Evolutionary conservation across 2,113 vertebrate species (phyloP), one percentile per base, ranked within the genome.

Genomic region (Camelus dromedarius): DNA sequence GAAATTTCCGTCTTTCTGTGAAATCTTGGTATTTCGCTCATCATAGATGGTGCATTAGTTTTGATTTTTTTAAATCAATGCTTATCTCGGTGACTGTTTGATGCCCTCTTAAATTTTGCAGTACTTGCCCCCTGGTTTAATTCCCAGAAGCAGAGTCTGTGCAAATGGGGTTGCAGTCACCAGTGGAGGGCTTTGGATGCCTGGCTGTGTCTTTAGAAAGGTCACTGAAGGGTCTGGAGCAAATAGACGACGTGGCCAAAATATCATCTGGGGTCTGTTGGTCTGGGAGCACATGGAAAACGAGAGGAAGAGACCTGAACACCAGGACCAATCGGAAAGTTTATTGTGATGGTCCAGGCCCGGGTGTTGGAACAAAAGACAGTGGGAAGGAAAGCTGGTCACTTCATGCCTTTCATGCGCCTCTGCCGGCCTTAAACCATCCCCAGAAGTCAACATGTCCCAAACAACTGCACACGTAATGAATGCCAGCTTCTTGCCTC

Each of bases 401-500:
- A 12, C 42, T 38, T 26, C 24, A 2, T 0, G 7, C 18, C 60
- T 72, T 8, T 32, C 35, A 0, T 2, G 1, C 24, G 60, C 54
- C 66, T 86, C 70, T 3, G 52, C 42, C 77, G 15, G 32, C 52
- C 69, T 64, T 32, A 4, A 35, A 3, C 13, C 30, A 20, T 2
- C 48, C 52, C 30, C 52, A 58, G 76, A 89, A 69, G 46, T n/a
- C 76, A 20, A 10, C 88, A 32, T 52, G 87, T 48, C 85, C 70
- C 80, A 12, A 46, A 28, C 50, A 38, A 22, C 92, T 0, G 26
- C 66, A 30, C 83, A 30, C 11, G 1, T 26, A 2, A 2, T 5
- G 82, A 52, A n/a, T 13, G 81, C 66, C 93, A 69, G 95, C 46
- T 52, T 84, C 84, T 38, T 10, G 91, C 77, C 67, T 52, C 87